phyloP scores from a whole-genome alignment of 2,888 invertebrate species.

The Hirtodrosophila histrioides region DNA sequence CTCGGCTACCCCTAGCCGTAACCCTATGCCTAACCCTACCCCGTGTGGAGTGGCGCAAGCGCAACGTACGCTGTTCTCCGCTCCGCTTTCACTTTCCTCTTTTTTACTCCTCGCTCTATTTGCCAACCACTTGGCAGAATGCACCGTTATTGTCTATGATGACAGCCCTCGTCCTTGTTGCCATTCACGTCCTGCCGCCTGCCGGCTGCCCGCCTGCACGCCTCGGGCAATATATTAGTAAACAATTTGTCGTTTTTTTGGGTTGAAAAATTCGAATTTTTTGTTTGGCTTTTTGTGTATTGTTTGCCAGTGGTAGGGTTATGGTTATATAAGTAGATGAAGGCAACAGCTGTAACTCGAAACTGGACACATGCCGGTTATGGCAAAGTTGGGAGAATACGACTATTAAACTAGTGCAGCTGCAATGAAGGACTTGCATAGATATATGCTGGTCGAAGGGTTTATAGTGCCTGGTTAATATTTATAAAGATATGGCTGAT shows the following conservation, averaged over 20 bases:
- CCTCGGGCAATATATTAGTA: slow-evolving; percentile 47
- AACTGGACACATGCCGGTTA: slow-evolving; percentile 14
- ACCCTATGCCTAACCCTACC: slow-evolving; percentile 45
- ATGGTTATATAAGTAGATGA: slow-evolving; percentile 21
- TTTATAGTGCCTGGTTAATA: background rate
- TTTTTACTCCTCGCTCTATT: slow-evolving; percentile 25
- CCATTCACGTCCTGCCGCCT: slow-evolving; percentile 3
- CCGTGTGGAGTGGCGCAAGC: slow-evolving; percentile 40
- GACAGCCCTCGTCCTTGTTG: slow-evolving; percentile 44
- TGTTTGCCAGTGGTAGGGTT: slow-evolving; percentile 34
- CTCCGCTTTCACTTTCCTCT: slow-evolving; percentile 45
- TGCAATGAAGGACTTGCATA: slow-evolving; percentile 25
- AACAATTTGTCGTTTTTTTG: slow-evolving; percentile 56
- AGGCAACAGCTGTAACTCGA: slow-evolving; percentile 48
- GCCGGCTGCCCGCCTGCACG: background rate
- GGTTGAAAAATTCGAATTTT: slow-evolving; percentile 24
- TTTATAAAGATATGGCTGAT: no score
- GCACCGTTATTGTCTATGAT: slow-evolving; percentile 46
- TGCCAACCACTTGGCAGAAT: slow-evolving; percentile 40
- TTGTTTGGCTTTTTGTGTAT: slow-evolving; percentile 27
- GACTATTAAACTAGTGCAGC: slow-evolving; percentile 29
- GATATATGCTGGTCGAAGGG: slow-evolving; percentile 28
- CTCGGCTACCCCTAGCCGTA: slow-evolving; percentile 21
- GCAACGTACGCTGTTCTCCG: slow-evolving; percentile 26
- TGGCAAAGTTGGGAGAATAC: background rate